Evolutionary conservation across 1,140 invertebrate species (phyloP), one percentile per base, ranked within the genome.

Genomic region (Camponotus pennsylvanicus): DNA sequence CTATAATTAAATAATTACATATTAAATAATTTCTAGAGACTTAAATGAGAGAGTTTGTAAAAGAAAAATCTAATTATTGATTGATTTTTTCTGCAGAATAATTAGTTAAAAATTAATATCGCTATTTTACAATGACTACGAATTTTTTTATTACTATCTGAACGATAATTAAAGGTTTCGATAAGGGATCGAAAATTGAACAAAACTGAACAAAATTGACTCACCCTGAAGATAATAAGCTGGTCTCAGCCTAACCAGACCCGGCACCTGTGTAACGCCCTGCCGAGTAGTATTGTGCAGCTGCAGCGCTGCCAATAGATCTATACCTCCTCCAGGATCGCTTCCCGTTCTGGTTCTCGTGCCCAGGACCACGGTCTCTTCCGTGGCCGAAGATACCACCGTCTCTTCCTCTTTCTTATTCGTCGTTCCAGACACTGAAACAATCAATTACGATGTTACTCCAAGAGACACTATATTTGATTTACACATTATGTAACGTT

Each of bases 271-370:
- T 67, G 94, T 95, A 83, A 96, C 95, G 63, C 96, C 96, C 88
- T 93, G 93, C 84, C 95, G 95, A 86, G 95, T 96, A 61, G 95
- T 96, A 92, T 96, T 96, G 94, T 96, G 95, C 87, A 96, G 93
- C 92, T 96, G 95, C 86, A 96, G 93, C 73, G 95, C 95, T 89
- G 96, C 96, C 90, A 96, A 95, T 80, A 96, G 94, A 91, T 96
- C 96, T 94, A 96, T 95, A 90, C 93, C 91, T 89, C 92, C 94
- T 78, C 91, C 93, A 70, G 93, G 90, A 89, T 95, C 94, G 77
- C 80, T 89, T 45, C 89, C 91, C 92, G 91, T 90, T 83, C 88
- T 92, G 86, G 89, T 90, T 89, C 86, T 94, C 67, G 90, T 90
- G 52, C 90, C 91, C 71, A 90, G 89, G 61, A 91, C 67, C 77